Percentiles rank a stretch among this genome's conserved stretches.
Conservation (phyloP, 2,113 vertebrate species). For the Albula glossodonta region DNA sequence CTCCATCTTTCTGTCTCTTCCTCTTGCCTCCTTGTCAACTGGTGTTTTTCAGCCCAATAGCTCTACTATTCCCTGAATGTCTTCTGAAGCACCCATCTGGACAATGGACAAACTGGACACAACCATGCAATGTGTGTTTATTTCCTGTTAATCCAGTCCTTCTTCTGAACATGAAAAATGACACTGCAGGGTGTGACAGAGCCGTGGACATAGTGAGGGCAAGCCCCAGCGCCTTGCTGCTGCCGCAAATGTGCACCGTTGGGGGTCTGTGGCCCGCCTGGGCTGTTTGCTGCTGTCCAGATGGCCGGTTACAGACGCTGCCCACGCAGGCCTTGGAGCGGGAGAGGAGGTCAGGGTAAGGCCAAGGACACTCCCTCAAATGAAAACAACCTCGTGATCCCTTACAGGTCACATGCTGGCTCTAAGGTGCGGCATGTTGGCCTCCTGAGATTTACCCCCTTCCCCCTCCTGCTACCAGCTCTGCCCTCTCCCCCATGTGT, state of each 20-base stretch:
- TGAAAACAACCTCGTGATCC: too few relatives aligned
- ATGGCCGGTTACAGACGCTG: constrained; percentile 1
- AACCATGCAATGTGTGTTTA: too few relatives aligned
- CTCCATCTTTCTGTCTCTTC: not conserved
- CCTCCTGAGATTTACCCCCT: not conserved
- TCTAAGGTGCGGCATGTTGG: not conserved
- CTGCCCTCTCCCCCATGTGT: not conserved
- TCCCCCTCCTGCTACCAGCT: not conserved
- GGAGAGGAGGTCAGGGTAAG: not conserved
- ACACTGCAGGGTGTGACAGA: not conserved
- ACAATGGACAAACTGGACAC: too few relatives aligned
- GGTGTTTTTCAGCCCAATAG: too few relatives aligned
- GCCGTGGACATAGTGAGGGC: not conserved
- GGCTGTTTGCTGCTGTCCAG: constrained; percentile 3
- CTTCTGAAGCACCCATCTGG: too few relatives aligned
- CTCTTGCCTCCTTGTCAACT: not conserved
- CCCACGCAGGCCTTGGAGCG: not conserved
- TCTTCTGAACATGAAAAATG: not conserved
- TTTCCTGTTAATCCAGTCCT: not conserved
- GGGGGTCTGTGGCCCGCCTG: not conserved
- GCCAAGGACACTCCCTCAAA: constrained; percentile 6
- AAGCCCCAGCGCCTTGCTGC: not conserved
- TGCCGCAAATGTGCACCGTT: not conserved
- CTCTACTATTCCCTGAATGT: not conserved
- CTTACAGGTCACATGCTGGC: not conserved